Conservation (phyloP, 2,113 vertebrate genomes). For the Otolemur garnettii region DNA sequence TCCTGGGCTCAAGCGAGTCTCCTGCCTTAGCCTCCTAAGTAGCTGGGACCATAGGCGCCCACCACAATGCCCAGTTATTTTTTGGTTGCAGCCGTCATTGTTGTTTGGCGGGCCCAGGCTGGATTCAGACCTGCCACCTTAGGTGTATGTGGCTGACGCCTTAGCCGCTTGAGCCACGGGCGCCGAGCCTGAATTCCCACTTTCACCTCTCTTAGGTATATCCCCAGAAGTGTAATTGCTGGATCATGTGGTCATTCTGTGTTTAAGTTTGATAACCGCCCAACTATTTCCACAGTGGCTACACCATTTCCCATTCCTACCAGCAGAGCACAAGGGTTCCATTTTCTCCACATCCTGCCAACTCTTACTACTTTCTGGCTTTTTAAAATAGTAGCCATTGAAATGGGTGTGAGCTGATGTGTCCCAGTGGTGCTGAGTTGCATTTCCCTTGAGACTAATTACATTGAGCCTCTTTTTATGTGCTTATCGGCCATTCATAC, state of each 20-base stretch:
- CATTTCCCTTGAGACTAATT: neutral
- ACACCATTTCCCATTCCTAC: fast-evolving
- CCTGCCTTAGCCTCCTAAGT: no score
- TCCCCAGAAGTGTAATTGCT: neutral
- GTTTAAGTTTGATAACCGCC: neutral
- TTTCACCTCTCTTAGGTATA: neutral
- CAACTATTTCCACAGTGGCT: neutral
- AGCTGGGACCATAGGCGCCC: no score
- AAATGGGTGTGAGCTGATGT: fast-evolving
- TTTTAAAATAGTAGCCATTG: neutral
- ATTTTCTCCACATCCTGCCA: neutral
- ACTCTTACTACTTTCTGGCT: neutral
- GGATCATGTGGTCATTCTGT: neutral
- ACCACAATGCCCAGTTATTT: no score
- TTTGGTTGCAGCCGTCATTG: no score
- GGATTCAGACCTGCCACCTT: no score
- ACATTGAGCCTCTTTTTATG: neutral
- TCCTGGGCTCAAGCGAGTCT: no score
- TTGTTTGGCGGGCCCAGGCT: no score
- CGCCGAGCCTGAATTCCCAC: no score
- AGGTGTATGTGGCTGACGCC: no score
- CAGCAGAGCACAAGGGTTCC: neutral
- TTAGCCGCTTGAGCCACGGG: no score
- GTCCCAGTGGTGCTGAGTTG: neutral
- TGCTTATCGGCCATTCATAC: no score